Conservation (phyloP, 2,113 vertebrate genomes). For the Zeus faber region DNA sequence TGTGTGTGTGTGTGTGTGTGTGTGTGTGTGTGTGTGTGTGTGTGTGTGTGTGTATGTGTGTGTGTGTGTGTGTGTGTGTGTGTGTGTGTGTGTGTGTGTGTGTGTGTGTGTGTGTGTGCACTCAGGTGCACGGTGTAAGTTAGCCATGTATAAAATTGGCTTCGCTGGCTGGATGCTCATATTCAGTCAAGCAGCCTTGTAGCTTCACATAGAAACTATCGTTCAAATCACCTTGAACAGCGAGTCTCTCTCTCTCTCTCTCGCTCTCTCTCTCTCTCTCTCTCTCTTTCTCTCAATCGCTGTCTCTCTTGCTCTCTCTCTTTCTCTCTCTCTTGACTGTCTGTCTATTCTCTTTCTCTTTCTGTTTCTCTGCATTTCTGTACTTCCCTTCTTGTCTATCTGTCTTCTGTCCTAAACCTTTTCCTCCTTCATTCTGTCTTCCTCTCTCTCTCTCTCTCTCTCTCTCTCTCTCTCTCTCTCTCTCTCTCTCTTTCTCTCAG, state of each 20-base stretch:
- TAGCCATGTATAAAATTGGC: constrained; percentile 71
- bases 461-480: not conserved
- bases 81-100: constrained; percentile 7
- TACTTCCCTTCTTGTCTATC: constrained; percentile 4
- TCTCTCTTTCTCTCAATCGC: too few relatives aligned
- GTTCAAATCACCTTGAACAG: constrained; percentile 55
- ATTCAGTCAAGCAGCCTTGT: constrained; percentile 54
- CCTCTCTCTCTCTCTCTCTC: not conserved
- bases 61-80: constrained; percentile 18
- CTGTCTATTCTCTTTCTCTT: not conserved
- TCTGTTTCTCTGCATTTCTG: not conserved
- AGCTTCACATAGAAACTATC: constrained; percentile 48
- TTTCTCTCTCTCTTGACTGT: not conserved
- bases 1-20: constrained; percentile 1
- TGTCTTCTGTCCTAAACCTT: not conserved
- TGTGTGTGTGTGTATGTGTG: not conserved
- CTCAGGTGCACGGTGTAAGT: constrained; percentile 58
- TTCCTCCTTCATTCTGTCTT: not conserved
- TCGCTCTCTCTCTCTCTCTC: not conserved
- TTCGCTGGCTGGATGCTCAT: constrained; percentile 54
- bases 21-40: constrained; percentile 7
- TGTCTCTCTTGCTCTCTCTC: not conserved
- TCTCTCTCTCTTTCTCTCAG: constrained; percentile 13
- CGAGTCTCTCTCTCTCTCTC: constrained; percentile 14
- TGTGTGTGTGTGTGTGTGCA: constrained; percentile 11